These are phyloP conservation scores for Macrocentrus cingulum DNA, from an alignment of 1,140 invertebrate species.

Conservation along the genomic window DNA sequence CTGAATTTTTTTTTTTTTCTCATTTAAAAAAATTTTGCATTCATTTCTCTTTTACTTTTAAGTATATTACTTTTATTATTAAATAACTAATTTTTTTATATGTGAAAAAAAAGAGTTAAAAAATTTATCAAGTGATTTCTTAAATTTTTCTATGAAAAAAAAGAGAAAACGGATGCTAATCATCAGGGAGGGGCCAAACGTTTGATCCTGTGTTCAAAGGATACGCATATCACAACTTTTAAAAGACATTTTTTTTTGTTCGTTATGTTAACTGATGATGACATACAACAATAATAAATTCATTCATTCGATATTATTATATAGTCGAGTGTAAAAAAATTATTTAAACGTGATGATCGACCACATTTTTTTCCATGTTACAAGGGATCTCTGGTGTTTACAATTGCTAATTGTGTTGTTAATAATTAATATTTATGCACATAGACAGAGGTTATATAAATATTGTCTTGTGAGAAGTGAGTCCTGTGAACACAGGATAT, in stretches of 20 bases:
- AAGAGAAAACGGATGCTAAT: conserved; percentile 7
- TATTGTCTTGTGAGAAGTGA: too few species aligned
- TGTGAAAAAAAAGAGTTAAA: too few species aligned
- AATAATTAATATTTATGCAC: too few species aligned
- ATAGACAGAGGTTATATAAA: too few species aligned
- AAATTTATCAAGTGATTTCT: too few species aligned
- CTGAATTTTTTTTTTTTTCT: not conserved
- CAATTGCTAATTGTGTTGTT: not conserved
- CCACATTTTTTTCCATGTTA: too few species aligned
- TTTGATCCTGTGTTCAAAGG: conserved; percentile 56
- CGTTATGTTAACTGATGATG: too few species aligned
- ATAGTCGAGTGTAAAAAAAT: too few species aligned
- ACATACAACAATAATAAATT: conserved; percentile 3
- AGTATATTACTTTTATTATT: not conserved
- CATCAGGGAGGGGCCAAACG: conserved; percentile 31
- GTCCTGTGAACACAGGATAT: too few species aligned
- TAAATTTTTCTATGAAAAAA: too few species aligned
- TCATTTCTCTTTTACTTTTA: not conserved
- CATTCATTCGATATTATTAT: not conserved
- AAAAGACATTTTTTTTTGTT: conserved; percentile 19
- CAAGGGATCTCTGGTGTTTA: not conserved
- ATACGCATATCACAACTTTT: conserved; percentile 28
- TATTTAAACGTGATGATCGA: too few species aligned
- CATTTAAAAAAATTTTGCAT: not conserved
- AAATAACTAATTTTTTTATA: not conserved